Evolutionary conservation across 2,888 invertebrate species (phyloP), one percentile per base, ranked within the genome.

Genomic region (Catocala nupta): DNA sequence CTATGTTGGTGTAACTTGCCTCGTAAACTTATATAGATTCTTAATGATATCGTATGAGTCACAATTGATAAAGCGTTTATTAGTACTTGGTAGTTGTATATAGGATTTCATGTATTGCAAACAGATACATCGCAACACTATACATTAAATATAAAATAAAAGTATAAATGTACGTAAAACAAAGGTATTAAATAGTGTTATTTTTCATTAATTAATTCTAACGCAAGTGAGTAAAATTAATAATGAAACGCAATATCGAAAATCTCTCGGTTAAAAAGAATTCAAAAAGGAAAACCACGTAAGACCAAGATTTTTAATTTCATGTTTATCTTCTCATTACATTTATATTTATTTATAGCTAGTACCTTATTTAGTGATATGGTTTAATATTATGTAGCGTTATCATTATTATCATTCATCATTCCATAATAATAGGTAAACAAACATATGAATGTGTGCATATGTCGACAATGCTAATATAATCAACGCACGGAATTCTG

Each of bases 401-500:
- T 48, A 48, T 16, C 16, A 48, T 7, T 10, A 48, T 48, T 48
- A 48, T 48, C 33, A 16, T 16, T 48, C 9, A 48, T 48, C 10
- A 7, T 16, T 48, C 48, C 36, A 9, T 39, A 39, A 39, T 47
- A 47, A 8, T 16, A 47, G 13, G 16, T 47, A 47, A 43, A 39
- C 25, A 51, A 10, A 16, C 52, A 50, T 48, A 51, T 59, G 55
- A 55, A 54, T 45, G 53, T 56, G 52, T 8, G 6, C 60, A 63
- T 45, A 48, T 42, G 48, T 48, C n/a, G 42, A 34, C 48, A 39
- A 55, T 39, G 16, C 50, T 36, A 56, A 39, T 67, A 59, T 66
- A 65, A 61, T 66, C 45, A 51, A 47, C 56, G 54, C 55, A 52
- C n/a, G 16, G 45, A 58, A 63, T 63, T 67, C 55, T 63, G 39